phyloP scores from a whole-genome alignment of 2,888 invertebrate species.

The Pachliopta kotzebuea region DNA sequence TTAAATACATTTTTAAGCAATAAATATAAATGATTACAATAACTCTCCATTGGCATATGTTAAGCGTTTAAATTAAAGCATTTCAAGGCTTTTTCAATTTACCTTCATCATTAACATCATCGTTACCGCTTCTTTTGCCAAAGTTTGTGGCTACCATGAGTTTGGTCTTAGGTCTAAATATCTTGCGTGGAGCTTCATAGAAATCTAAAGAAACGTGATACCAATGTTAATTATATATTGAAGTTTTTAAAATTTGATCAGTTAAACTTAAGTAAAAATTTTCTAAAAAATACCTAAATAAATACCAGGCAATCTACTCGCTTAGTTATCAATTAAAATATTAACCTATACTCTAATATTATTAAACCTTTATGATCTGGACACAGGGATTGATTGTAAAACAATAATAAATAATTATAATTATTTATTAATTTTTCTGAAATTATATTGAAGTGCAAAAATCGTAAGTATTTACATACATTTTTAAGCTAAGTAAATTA shows the following conservation, averaged over 20 bases:
- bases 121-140: slow-evolving; percentile 65
- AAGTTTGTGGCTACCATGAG: slow-evolving; percentile 62
- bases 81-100: slow-evolving; percentile 36
- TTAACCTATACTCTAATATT: too few relatives aligned
- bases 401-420: too few relatives aligned
- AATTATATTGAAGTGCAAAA: too few relatives aligned
- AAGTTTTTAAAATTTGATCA: too few relatives aligned
- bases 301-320: background rate
- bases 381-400: too few relatives aligned
- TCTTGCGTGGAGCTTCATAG: slow-evolving; percentile 43
- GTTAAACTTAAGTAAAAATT: too few relatives aligned
- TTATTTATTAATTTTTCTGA: too few relatives aligned
- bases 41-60: slow-evolving; percentile 1
- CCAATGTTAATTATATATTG: slow-evolving; percentile 21
- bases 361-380: too few relatives aligned
- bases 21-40: background rate
- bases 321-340: background rate
- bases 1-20: background rate
- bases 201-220: slow-evolving; percentile 23
- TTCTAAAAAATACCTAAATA: background rate
- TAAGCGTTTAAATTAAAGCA: slow-evolving; percentile 11
- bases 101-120: slow-evolving; percentile 62
- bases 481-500: too few relatives aligned
- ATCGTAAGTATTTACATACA: too few relatives aligned
- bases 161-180: slow-evolving; percentile 58